A percentile compares a stretch with the other conserved stretches of the same genome.
These are phyloP conservation scores for Chaetura pelagica DNA, from an alignment of 2,113 vertebrate species.

Conservation along the genomic window DNA sequence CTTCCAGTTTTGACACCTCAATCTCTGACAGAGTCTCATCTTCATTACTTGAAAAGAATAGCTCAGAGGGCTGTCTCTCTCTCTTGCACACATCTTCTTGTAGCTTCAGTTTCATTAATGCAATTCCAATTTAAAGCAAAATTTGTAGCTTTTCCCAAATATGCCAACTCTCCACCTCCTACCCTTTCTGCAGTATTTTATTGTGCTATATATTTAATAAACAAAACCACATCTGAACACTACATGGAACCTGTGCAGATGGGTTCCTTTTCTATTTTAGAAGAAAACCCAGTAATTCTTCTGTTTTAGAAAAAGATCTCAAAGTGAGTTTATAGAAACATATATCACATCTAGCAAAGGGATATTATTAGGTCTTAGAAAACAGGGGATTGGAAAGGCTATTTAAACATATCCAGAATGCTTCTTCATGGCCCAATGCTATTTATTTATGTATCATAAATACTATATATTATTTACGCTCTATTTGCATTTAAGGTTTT, in stretches of 20 bases:
- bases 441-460: conserved; percentile 44
- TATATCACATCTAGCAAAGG: neutral
- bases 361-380: neutral
- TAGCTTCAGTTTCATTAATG: conserved; percentile 44
- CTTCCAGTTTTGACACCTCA: conserved; percentile 75
- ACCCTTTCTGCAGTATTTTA: neutral
- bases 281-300: neutral
- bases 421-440: neutral
- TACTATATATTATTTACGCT: conserved; percentile 5
- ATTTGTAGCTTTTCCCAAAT: conserved; percentile 29
- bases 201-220: neutral
- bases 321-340: neutral
- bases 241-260: neutral
- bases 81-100: neutral
- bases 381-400: neutral
- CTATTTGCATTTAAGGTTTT: conserved; percentile 18
- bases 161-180: neutral
- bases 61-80: conserved; percentile 41
- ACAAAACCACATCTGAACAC: neutral
- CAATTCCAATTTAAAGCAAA: conserved; percentile 4
- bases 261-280: neutral
- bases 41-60: conserved; percentile 72
- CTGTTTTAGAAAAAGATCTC: neutral
- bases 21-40: conserved; percentile 68
- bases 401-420: neutral